These are phyloP conservation scores for Xyrichtys novacula DNA, from an alignment of 2,797 vertebrate genomes.

Conservation along the genomic window DNA sequence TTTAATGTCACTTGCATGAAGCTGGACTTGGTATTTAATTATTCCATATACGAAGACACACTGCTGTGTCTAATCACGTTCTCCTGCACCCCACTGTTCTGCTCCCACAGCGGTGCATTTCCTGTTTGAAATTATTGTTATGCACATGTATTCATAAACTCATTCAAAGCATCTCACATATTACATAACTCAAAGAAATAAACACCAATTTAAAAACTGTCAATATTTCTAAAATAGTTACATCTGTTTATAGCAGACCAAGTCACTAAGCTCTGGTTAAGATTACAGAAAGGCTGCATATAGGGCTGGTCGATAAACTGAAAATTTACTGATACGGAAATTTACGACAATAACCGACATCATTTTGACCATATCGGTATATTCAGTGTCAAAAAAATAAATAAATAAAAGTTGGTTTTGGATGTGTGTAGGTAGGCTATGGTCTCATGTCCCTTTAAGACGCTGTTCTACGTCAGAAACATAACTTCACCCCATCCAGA, in stretches of 20 bases:
- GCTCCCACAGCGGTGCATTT: not conserved
- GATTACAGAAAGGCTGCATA: not conserved
- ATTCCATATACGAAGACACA: conserved; percentile 13
- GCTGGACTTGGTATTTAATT: conserved; percentile 10
- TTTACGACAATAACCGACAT: too few relatives aligned
- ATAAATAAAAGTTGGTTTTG: too few relatives aligned
- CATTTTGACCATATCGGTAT: too few relatives aligned
- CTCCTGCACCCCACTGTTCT: conserved; percentile 1
- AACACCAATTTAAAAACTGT: too few relatives aligned
- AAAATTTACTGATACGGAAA: too few relatives aligned
- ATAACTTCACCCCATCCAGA: too few relatives aligned
- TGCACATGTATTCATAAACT: not conserved
- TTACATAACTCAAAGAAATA: not conserved
- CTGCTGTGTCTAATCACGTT: conserved; percentile 11
- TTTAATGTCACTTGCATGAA: not conserved
- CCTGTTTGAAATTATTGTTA: not conserved
- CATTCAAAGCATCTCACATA: not conserved
- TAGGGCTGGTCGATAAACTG: too few relatives aligned
- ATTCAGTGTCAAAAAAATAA: too few relatives aligned
- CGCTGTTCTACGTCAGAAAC: too few relatives aligned
- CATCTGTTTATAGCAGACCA: not conserved
- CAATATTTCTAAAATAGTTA: not conserved
- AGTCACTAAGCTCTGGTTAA: not conserved
- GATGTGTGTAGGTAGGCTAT: too few relatives aligned
- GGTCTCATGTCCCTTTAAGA: too few relatives aligned